Evolutionary conservation across 2,113 vertebrate genomes (phyloP).

Genomic region (Calidris pygmaea): DNA sequence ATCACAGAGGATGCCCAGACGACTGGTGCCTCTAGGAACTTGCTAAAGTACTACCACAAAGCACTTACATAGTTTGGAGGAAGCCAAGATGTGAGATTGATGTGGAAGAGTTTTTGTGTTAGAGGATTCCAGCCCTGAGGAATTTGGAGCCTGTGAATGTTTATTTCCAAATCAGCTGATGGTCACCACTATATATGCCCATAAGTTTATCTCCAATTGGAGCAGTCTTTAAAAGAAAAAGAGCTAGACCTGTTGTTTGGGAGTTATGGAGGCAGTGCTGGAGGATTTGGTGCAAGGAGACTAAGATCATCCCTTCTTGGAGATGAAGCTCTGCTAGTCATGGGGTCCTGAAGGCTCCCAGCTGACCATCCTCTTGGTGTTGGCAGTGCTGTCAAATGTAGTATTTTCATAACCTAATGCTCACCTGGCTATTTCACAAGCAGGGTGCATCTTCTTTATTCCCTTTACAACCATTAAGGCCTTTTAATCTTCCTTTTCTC

Average conservation of each 20-base stretch:
- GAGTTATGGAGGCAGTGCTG: not conserved
- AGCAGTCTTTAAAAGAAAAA: not conserved
- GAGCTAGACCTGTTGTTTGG: not conserved
- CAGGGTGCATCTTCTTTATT: not conserved
- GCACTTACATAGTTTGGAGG: not conserved
- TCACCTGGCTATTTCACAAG: not conserved
- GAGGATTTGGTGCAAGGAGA: not conserved
- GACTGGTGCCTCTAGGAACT: not conserved
- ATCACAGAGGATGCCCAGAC: not conserved
- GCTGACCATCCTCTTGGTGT: not conserved
- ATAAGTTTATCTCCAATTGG: not conserved
- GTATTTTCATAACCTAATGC: not conserved
- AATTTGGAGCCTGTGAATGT: not conserved
- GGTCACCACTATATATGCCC: not conserved
- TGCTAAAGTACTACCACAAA: not conserved
- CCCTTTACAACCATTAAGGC: not conserved
- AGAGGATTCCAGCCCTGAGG: not conserved
- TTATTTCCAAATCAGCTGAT: not conserved
- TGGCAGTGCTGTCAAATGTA: not conserved
- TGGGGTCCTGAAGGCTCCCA: fast-evolving
- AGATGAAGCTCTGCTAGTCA: not conserved
- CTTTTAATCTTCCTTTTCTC: not conserved
- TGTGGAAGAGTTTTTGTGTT: not conserved
- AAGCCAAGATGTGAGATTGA: not conserved
- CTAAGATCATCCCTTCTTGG: not conserved